A percentile compares a stretch with the other conserved stretches of the same genome.
Conservation (phyloP, 2,797 vertebrate species). For the Bovichtus diacanthus region DNA sequence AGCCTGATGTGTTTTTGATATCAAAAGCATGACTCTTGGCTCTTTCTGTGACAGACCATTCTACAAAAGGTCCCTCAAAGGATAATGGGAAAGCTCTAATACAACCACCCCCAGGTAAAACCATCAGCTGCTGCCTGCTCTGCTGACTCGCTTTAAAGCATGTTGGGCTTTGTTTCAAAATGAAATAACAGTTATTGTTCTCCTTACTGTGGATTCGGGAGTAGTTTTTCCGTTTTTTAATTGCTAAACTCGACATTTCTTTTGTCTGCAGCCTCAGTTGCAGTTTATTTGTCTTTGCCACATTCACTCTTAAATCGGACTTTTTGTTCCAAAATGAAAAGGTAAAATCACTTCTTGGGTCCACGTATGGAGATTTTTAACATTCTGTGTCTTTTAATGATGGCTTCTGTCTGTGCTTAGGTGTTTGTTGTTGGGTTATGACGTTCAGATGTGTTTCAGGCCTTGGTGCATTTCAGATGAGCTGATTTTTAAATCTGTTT, state of each 20-base stretch:
- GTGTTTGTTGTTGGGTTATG: background rate
- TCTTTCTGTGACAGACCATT: slow-evolving; percentile 75
- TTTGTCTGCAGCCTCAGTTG: slow-evolving; percentile 3
- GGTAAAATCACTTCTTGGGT: background rate
- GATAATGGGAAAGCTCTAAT: slow-evolving; percentile 72
- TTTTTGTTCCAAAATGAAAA: background rate
- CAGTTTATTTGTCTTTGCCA: background rate
- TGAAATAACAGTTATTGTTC: background rate
- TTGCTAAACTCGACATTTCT: slow-evolving; percentile 6
- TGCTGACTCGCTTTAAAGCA: slow-evolving; percentile 12
- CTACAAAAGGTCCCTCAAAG: slow-evolving; percentile 68
- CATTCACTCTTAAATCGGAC: background rate
- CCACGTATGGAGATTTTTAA: background rate
- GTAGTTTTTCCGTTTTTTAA: slow-evolving; percentile 14
- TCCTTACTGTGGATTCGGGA: background rate
- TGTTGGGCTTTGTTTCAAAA: slow-evolving; percentile 18
- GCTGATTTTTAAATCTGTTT: slow-evolving; percentile 1
- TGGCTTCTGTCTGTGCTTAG: background rate
- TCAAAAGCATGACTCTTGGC: slow-evolving; percentile 52
- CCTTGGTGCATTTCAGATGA: background rate
- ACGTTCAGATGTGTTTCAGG: slow-evolving; percentile 1
- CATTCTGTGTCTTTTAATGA: background rate
- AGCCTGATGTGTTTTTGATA: background rate
- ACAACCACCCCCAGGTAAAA: slow-evolving; percentile 75
- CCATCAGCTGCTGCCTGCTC: slow-evolving; percentile 19